Evolutionary conservation across 2,113 vertebrate genomes (phyloP).

Genomic region (Peucedramus taeniatus): DNA sequence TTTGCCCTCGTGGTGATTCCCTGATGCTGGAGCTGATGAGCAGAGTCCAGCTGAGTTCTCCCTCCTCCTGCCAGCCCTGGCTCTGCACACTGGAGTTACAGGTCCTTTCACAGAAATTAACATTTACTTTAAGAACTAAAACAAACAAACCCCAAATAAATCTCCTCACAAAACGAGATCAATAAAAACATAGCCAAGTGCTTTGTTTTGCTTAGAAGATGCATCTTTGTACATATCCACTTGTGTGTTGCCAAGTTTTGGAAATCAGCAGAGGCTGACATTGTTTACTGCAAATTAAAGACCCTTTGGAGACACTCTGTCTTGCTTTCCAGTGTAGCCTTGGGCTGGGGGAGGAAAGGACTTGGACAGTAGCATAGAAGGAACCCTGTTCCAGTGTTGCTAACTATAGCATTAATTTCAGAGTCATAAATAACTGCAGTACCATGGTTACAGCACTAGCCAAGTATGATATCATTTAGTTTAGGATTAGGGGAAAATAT

Average conservation of each 20-base stretch:
- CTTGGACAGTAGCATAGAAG: conserved; percentile 54
- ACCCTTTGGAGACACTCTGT: conserved; percentile 36
- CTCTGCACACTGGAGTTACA: background rate
- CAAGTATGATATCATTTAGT: conserved; percentile 66
- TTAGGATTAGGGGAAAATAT: conserved; percentile 61
- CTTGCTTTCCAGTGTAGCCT: conserved; percentile 33
- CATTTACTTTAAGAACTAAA: background rate
- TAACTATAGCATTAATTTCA: conserved; percentile 65
- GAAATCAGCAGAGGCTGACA: background rate
- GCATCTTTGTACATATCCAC: background rate
- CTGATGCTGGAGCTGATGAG: background rate
- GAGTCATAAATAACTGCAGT: conserved; percentile 61
- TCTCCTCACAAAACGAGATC: background rate
- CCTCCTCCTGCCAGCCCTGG: background rate
- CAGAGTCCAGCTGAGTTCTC: accelerated
- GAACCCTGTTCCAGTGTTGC: conserved; percentile 54
- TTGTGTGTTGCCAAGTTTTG: background rate
- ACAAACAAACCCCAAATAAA: background rate
- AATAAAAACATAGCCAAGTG: background rate
- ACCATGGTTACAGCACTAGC: conserved; percentile 55
- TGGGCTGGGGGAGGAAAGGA: background rate
- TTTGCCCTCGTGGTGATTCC: background rate
- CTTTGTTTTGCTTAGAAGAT: conserved; percentile 10
- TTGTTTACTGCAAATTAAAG: conserved; percentile 35
- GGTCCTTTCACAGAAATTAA: background rate